Percentiles rank a stretch among this genome's conserved stretches.
These are phyloP conservation scores for Ondatra zibethicus DNA, from an alignment of 2,113 vertebrate species.

Conservation along the genomic window DNA sequence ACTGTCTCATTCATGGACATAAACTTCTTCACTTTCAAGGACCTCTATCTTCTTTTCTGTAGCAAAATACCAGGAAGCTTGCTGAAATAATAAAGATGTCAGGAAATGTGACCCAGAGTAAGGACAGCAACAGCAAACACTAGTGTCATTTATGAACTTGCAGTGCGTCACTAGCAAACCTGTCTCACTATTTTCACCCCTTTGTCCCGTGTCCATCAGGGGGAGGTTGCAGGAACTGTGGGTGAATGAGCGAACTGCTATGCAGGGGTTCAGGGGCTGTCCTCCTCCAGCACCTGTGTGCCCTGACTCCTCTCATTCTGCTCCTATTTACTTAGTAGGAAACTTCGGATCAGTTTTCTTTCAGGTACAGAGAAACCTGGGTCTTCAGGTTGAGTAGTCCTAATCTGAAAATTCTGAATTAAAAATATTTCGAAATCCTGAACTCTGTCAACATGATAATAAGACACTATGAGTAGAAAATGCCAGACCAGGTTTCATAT, in stretches of 20 bases:
- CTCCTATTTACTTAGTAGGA: neutral
- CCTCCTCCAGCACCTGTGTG: too few species aligned
- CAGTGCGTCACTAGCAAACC: neutral
- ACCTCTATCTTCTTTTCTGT: neutral
- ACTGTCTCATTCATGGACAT: neutral
- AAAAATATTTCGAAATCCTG: neutral
- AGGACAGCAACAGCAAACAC: neutral
- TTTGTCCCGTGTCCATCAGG: neutral
- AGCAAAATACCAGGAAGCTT: neutral
- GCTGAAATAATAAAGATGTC: neutral
- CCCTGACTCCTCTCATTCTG: neutral
- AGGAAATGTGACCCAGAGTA: neutral
- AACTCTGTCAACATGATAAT: too few species aligned
- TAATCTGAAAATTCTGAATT: neutral
- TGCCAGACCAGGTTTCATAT: too few species aligned
- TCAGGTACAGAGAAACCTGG: neutral
- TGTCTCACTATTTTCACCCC: neutral
- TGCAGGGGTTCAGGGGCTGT: fast-evolving
- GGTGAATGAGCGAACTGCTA: too few species aligned
- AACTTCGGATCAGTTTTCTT: neutral
- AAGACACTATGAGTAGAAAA: neutral
- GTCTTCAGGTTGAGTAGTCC: neutral
- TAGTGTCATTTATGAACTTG: neutral
- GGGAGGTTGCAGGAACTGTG: neutral
- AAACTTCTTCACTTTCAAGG: neutral